Evolutionary conservation across 2,888 invertebrate genomes (phyloP), one percentile per base, ranked within the genome.

Genomic region (Phyto melanocephala): DNA sequence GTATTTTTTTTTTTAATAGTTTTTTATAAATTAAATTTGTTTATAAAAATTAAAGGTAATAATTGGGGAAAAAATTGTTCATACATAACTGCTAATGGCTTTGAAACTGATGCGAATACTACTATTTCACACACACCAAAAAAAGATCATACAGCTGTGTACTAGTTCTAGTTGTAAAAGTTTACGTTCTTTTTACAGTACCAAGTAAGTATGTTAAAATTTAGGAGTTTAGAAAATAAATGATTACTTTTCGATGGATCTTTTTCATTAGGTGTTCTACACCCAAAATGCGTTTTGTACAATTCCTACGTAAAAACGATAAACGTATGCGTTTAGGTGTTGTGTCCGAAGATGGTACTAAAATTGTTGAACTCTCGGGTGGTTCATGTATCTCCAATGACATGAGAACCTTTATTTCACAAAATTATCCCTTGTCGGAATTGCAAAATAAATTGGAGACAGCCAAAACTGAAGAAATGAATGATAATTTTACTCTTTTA

Each of bases 281-380:
- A 40, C 60, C 81, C 0, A 82, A 65, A 80, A 84, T 95, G 94
- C 94, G 95, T 87, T 93, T 95, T 85, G 93, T 96, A 56, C 96
- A 96, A 87, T 96, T 95, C 89, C 91, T 92, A 58, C 92, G 91
- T 24, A 92, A 93, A 85, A 92, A 92, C 52, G 93, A 94, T 0
- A 92, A 92, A 0, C 92, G 93, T 1, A 93, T 94, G 33, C 86
- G 85, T n/a, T 92, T 95, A n/a, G 96, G 96, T 2, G 94, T 93
- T 84, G 92, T 95, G 35, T 92, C 94, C 1, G 92, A 93, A 13
- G 92, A 93, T 67, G 94, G 94, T 7, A 93, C 94, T 1, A 95
- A 95, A 85, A 92, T 96, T 84, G 93, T 95, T 82, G 94, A 94
- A 85, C 91, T 94, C 1, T 92, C 92, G 33, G 84, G 88, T 0